Percentiles rank a stretch among this genome's conserved stretches.
phyloP scores from a whole-genome alignment of 1,140 invertebrate genomes.

The Eupeodes corollae region DNA sequence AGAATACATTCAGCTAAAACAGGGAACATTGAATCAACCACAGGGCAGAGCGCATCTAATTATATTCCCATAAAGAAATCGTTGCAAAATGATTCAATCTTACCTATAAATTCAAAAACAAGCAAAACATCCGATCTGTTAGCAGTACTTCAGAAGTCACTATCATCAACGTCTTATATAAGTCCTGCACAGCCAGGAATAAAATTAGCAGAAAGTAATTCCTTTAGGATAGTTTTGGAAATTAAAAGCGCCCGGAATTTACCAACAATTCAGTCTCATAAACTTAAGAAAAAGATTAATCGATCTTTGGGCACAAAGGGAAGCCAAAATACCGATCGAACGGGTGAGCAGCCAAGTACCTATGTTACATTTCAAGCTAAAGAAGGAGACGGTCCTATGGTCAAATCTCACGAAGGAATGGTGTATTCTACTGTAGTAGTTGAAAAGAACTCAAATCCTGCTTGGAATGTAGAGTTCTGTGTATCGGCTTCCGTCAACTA shows the following conservation, averaged over 20 bases:
- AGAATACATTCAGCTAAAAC: conserved; percentile 32
- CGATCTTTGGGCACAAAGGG: conserved; percentile 13
- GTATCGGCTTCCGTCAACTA: conserved; percentile 42
- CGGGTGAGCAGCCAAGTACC: conserved; percentile 41
- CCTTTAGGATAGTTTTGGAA: conserved; percentile 38
- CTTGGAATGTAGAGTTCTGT: conserved; percentile 46
- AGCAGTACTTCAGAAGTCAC: conserved; percentile 35
- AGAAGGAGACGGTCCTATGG: conserved; percentile 14
- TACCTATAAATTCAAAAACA: neutral
- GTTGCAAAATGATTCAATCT: too few species aligned
- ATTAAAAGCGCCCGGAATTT: conserved; percentile 47
- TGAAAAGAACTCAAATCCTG: conserved; percentile 41
- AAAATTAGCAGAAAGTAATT: conserved; percentile 15
- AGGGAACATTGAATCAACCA: conserved; percentile 5
- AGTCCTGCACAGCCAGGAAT: neutral
- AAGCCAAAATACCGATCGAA: conserved; percentile 13
- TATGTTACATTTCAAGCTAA: conserved; percentile 48
- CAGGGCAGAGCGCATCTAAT: neutral
- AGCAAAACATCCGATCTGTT: conserved; percentile 37
- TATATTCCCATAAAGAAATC: too few species aligned
- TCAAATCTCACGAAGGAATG: conserved; percentile 33
- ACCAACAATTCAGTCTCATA: conserved; percentile 38
- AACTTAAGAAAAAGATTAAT: conserved; percentile 19
- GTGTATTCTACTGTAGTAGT: conserved; percentile 42
- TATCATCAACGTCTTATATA: neutral